Evolutionary conservation across 2,888 invertebrate genomes (phyloP), one percentile per base, ranked within the genome.

Genomic region (Metallyticus violacea): DNA sequence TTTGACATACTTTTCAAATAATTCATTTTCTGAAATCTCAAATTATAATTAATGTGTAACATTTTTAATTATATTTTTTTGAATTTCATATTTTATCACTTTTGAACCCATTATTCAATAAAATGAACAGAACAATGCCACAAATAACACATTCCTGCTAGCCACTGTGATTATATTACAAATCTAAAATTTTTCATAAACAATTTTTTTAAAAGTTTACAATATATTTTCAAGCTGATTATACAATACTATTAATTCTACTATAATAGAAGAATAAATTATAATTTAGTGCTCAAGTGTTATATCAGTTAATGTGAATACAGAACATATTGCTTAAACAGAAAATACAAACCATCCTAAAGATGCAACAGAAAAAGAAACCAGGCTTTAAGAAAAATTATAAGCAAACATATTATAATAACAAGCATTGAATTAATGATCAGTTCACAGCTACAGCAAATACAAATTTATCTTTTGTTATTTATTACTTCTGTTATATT

Each of bases 331-430:
- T 62, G 15, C n/a, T 62, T 6, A 62, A 15, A 62, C 15, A 62
- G 40, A 86, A 6, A 40, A 29, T 79, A 80, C 62, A 87, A 86
- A 86, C 86, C 86, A 86, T 86, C 77, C 82, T 86, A 86, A 88
- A 82, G 81, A 76, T 76, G 81, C 78, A 85, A 87, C 85, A 85
- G 79, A 84, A 84, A 81, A 87, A 85, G 26, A 85, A n/a, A 80
- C 26, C 62, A 85, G 15, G 79, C 79, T 85, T 85, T 78, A 25
- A 40, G 1, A 86, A 62, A 62, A 62, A 15, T 62, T 62, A 83
- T 40, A 83, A 86, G 82, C 80, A 77, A 7, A 29, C 29, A n/a
- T 30, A n/a, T 27, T 80, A 22, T 62, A 85, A 9, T 15, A 62
- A 62, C 40, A 62, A 62, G 40, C 40, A 62, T 40, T 0, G n/a